These are phyloP conservation scores for Trachemys scripta DNA, from an alignment of 2,113 vertebrate species.

Conservation along the genomic window DNA sequence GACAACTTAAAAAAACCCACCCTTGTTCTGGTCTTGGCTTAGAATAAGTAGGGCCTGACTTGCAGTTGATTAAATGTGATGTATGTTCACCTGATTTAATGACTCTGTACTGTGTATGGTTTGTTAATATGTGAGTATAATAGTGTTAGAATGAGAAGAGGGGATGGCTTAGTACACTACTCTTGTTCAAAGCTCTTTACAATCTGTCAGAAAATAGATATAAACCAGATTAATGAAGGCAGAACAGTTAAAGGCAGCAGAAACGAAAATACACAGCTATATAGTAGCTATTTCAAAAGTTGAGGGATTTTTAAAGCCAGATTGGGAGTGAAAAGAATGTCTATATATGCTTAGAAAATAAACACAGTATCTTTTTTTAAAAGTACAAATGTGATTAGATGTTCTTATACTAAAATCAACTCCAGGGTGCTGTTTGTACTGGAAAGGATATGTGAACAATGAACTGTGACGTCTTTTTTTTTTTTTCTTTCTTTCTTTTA, in stretches of 20 bases:
- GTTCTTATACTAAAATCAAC: background rate
- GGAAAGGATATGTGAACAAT: background rate
- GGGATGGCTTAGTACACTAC: too few relatives aligned
- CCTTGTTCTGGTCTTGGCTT: background rate
- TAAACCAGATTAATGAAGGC: background rate
- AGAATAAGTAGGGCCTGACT: background rate
- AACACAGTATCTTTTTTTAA: background rate
- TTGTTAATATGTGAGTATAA: background rate
- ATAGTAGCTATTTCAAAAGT: background rate
- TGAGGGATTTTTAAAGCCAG: background rate
- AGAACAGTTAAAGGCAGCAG: background rate
- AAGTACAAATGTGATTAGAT: background rate
- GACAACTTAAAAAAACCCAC: background rate
- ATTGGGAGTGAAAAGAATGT: background rate
- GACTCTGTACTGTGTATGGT: background rate
- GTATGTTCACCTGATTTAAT: background rate
- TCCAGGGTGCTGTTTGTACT: background rate
- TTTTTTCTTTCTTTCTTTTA: background rate
- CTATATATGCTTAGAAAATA: background rate
- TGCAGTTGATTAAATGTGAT: background rate
- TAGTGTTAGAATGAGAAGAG: background rate
- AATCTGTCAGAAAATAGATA: background rate
- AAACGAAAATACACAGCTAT: background rate
- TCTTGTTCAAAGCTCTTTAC: background rate
- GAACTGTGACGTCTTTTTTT: background rate